A percentile compares a stretch with the other conserved stretches of the same genome.
These are phyloP conservation scores for Sisor rabdophorus DNA, from an alignment of 2,113 vertebrate genomes.

Conservation along the genomic window DNA sequence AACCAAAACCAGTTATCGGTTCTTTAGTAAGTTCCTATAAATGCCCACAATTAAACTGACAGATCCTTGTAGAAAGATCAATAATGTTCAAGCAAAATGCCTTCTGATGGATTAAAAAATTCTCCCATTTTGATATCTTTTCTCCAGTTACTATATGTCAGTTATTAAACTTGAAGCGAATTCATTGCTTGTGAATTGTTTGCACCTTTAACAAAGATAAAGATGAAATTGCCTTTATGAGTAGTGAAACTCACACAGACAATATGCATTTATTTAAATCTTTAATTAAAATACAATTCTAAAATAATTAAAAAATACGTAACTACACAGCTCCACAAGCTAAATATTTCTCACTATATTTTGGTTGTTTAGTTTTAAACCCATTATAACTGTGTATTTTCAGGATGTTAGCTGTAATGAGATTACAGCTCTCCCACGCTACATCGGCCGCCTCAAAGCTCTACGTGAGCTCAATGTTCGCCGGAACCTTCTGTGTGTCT, in stretches of 20 bases:
- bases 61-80: background rate
- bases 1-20: too few relatives aligned
- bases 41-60: background rate
- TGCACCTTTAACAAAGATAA: background rate
- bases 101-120: too few relatives aligned
- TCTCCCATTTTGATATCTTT: background rate
- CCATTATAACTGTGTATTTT: background rate
- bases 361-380: background rate
- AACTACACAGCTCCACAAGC: too few relatives aligned
- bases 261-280: background rate
- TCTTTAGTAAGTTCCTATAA: too few relatives aligned
- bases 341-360: background rate
- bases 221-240: background rate
- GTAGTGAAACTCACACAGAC: background rate
- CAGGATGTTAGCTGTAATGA: slow-evolving; percentile 98
- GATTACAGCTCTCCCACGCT: slow-evolving; percentile 84
- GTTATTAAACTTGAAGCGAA: background rate
- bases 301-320: background rate
- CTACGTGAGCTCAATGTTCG: slow-evolving; percentile 87
- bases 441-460: slow-evolving; percentile 83
- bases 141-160: background rate
- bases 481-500: slow-evolving; percentile 86
- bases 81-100: background rate
- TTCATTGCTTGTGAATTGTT: background rate
- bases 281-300: background rate